A percentile compares a stretch with the other conserved stretches of the same genome.
phyloP scores from a whole-genome alignment of 2,113 vertebrate genomes.

The Scomber japonicus region DNA sequence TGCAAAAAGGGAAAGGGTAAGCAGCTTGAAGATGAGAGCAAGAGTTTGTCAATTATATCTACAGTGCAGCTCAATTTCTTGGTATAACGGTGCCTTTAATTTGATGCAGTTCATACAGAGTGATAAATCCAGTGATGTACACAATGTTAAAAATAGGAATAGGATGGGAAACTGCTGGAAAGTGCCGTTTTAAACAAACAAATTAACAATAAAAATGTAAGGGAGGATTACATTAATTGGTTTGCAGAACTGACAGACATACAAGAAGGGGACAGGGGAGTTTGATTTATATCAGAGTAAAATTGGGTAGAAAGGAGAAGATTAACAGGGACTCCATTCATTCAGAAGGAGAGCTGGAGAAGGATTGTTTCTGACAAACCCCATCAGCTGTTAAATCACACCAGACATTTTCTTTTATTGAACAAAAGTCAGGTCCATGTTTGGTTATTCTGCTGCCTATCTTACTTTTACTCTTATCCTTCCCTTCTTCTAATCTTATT shows the following conservation, averaged over 20 bases:
- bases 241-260: background rate
- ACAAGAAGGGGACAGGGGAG: background rate
- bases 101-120: slow-evolving; percentile 8
- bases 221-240: background rate
- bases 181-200: slow-evolving; percentile 16
- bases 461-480: slow-evolving; percentile 15
- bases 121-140: slow-evolving; percentile 4
- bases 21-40: slow-evolving; percentile 6
- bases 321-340: background rate
- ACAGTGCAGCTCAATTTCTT: background rate
- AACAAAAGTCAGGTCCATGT: background rate
- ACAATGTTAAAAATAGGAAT: background rate
- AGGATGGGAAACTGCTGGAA: background rate
- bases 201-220: background rate
- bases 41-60: slow-evolving; percentile 7
- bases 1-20: slow-evolving; percentile 27
- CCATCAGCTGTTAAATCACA: background rate
- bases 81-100: slow-evolving; percentile 23
- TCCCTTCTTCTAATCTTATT: slow-evolving; percentile 24
- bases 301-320: background rate
- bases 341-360: background rate
- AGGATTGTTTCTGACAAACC: slow-evolving; percentile 1
- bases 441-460: slow-evolving; percentile 13
- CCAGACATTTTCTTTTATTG: slow-evolving; percentile 11
- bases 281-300: slow-evolving; percentile 7